Evolutionary conservation across 2,888 invertebrate genomes (phyloP).

Genomic region (Oxycera nigricornis): DNA sequence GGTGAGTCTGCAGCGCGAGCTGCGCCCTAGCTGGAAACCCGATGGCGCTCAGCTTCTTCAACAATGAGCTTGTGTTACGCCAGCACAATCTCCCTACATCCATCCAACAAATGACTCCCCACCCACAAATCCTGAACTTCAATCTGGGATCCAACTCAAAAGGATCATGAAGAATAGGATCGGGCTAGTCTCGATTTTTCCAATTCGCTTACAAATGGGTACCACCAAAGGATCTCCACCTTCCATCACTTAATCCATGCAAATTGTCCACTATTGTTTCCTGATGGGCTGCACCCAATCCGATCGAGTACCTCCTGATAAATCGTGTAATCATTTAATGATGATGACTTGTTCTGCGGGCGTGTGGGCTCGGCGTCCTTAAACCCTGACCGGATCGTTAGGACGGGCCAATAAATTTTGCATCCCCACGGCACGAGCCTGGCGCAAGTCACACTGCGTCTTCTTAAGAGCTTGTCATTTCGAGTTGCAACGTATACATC

Average conservation of each 20-base stretch:
- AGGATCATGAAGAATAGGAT: background rate
- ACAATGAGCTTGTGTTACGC: too few relatives aligned
- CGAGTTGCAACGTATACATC: background rate
- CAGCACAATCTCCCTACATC: too few relatives aligned
- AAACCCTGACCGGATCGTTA: conserved; percentile 1
- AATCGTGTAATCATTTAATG: conserved; percentile 6
- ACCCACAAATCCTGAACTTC: too few relatives aligned
- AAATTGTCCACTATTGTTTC: background rate
- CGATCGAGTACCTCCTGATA: background rate
- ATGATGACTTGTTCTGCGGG: background rate
- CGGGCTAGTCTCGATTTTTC: background rate
- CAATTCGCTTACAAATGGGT: background rate
- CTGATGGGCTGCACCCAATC: background rate
- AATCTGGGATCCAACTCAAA: too few relatives aligned
- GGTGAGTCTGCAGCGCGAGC: background rate
- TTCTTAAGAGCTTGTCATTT: background rate
- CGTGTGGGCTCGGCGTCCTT: conserved; percentile 6
- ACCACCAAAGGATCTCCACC: background rate
- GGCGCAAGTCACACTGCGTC: background rate
- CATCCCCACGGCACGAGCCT: background rate
- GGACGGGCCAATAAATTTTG: background rate
- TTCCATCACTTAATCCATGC: background rate
- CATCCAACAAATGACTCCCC: too few relatives aligned
- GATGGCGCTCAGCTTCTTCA: too few relatives aligned
- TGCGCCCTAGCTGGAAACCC: background rate